These are phyloP conservation scores for Nothobranchius kuhntae DNA, from an alignment of 2,113 vertebrate genomes.

Conservation along the genomic window DNA sequence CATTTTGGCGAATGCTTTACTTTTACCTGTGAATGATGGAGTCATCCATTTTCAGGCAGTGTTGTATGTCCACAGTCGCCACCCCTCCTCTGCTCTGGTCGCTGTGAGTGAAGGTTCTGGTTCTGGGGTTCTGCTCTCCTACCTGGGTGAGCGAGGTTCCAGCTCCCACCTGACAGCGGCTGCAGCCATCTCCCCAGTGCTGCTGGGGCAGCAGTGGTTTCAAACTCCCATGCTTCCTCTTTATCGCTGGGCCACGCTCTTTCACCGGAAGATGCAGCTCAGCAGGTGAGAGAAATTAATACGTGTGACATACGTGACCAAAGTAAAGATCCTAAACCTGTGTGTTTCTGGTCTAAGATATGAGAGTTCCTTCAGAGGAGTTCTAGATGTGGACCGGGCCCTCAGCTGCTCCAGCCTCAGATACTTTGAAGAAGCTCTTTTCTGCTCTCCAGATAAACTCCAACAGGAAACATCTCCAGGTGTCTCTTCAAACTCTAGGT, in stretches of 20 bases:
- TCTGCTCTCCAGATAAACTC: conserved; percentile 70
- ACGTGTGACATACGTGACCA: no score
- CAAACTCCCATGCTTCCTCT: conserved; percentile 78
- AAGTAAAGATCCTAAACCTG: not conserved
- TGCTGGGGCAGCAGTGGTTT: conserved; percentile 87
- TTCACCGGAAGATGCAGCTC: conserved; percentile 81
- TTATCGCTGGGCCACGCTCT: conserved; percentile 81
- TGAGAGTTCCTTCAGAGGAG: conserved; percentile 73
- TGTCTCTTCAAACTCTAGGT: not conserved
- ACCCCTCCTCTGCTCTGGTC: conserved; percentile 78
- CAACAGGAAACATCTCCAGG: not conserved
- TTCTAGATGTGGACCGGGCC: conserved; percentile 72
- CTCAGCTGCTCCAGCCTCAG: conserved; percentile 80
- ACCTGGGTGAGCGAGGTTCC: conserved; percentile 88
- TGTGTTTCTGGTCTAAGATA: conserved; percentile 74
- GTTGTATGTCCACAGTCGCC: conserved; percentile 80
- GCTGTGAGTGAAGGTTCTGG: conserved; percentile 88
- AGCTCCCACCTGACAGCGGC: conserved; percentile 83
- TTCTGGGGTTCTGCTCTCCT: conserved; percentile 85
- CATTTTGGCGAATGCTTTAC: not conserved
- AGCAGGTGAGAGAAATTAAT: conserved; percentile 79
- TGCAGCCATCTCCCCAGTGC: conserved; percentile 87
- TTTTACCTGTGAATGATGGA: not conserved
- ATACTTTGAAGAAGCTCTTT: conserved; percentile 85
- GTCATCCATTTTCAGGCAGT: conserved; percentile 64